phyloP scores from a whole-genome alignment of 2,888 invertebrate species.

The Phalera bucephala region DNA sequence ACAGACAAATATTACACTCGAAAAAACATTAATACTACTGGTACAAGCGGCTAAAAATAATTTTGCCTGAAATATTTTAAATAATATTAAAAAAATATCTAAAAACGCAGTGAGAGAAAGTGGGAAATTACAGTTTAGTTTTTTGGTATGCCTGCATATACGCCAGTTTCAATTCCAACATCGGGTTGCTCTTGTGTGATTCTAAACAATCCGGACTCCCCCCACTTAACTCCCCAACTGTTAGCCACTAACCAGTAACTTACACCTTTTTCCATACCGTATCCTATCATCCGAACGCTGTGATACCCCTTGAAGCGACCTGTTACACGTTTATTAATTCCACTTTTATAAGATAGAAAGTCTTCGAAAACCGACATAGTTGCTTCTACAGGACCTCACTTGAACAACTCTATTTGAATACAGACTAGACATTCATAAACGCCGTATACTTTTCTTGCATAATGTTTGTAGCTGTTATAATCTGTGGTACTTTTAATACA shows the following conservation, averaged over 20 bases:
- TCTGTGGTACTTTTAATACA: constrained; percentile 1
- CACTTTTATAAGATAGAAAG: not conserved
- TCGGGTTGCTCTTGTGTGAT: constrained; percentile 3
- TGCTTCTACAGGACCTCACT: constrained; percentile 15
- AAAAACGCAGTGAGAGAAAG: no score
- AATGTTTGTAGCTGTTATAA: constrained; percentile 15
- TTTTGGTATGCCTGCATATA: constrained; percentile 1
- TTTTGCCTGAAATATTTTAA: no score
- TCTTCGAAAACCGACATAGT: constrained; percentile 1
- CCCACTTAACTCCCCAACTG: constrained; percentile 9
- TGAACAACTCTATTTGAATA: constrained; percentile 19
- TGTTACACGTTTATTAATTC: constrained; percentile 11
- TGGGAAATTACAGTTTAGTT: no score
- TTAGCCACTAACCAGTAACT: constrained; percentile 22
- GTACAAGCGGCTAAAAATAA: no score
- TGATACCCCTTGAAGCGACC: accelerated
- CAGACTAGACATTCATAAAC: not conserved
- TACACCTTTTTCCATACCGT: constrained; percentile 13
- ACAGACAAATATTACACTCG: no score
- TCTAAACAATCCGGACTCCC: constrained; percentile 14
- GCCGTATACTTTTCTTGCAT: constrained; percentile 5
- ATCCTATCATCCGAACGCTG: constrained; percentile 18
- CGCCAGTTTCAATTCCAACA: not conserved
- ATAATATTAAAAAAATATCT: no score
- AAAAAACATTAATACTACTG: no score